Conservation (phyloP, 2,113 vertebrate genomes). For the Cygnus atratus region DNA sequence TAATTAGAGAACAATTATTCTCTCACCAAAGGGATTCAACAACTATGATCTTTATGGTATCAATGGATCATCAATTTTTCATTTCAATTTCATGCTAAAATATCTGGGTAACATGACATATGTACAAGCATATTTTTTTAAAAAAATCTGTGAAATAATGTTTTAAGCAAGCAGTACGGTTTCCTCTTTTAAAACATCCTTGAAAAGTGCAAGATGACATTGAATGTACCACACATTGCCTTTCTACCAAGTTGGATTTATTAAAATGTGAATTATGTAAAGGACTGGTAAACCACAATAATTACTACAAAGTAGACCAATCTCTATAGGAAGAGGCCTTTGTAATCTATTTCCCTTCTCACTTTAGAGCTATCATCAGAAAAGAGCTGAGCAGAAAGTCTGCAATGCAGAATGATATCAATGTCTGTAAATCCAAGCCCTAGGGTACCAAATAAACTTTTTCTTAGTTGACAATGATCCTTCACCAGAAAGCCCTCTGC, state of each 20-base stretch:
- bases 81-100: neutral
- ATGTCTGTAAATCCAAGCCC: neutral
- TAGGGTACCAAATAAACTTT: neutral
- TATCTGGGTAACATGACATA: neutral
- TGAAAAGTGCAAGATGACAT: neutral
- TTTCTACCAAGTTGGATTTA: neutral
- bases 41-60: neutral
- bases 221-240: neutral
- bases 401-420: neutral
- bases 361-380: neutral
- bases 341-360: neutral
- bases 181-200: neutral
- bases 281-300: neutral
- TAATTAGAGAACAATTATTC: neutral
- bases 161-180: neutral
- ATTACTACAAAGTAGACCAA: neutral
- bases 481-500: neutral
- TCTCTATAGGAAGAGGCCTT: neutral
- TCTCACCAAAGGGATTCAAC: neutral
- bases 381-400: neutral
- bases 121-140: neutral
- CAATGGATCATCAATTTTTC: neutral
- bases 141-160: neutral
- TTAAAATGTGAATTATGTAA: neutral
- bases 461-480: neutral